phyloP scores from a whole-genome alignment of 2,888 invertebrate species.

The Tetranychus truncatus region DNA sequence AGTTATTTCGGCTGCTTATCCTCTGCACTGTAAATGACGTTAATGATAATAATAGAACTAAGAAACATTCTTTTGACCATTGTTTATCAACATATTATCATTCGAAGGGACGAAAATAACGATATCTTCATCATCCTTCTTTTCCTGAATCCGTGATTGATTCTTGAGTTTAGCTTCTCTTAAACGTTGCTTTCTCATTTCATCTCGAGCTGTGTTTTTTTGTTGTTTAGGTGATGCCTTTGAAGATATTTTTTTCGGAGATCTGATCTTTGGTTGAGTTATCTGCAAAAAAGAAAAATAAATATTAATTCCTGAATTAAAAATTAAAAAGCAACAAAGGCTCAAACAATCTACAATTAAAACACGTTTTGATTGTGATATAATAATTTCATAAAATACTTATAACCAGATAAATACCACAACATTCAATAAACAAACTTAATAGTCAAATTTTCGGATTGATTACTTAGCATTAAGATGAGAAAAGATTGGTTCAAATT shows the following conservation, averaged over 20 bases:
- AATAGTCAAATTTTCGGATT: too few relatives aligned
- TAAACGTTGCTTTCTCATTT: slow-evolving; percentile 14
- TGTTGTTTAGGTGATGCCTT: slow-evolving; percentile 9
- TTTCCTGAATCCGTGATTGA: slow-evolving; percentile 3
- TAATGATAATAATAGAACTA: too few relatives aligned
- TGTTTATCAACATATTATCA: slow-evolving; percentile 1
- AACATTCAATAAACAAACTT: too few relatives aligned
- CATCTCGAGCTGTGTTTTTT: slow-evolving; percentile 17
- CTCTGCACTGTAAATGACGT: too few relatives aligned
- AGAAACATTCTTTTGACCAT: not conserved
- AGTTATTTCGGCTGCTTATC: not conserved
- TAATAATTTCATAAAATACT: too few relatives aligned
- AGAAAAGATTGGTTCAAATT: too few relatives aligned
- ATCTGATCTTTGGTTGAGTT: slow-evolving; percentile 11
- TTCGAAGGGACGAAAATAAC: slow-evolving; percentile 18
- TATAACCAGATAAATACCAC: too few relatives aligned
- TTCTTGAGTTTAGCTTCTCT: slow-evolving; percentile 19
- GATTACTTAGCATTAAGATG: too few relatives aligned
- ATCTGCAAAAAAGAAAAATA: not conserved
- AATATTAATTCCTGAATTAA: not conserved
- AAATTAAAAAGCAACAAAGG: not conserved
- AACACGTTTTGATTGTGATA: not conserved
- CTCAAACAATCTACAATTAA: not conserved
- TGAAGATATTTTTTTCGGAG: not conserved
- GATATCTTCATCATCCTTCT: slow-evolving; percentile 13